Conservation (phyloP, 2,797 vertebrate species). For the Apogon hyalosoma region DNA sequence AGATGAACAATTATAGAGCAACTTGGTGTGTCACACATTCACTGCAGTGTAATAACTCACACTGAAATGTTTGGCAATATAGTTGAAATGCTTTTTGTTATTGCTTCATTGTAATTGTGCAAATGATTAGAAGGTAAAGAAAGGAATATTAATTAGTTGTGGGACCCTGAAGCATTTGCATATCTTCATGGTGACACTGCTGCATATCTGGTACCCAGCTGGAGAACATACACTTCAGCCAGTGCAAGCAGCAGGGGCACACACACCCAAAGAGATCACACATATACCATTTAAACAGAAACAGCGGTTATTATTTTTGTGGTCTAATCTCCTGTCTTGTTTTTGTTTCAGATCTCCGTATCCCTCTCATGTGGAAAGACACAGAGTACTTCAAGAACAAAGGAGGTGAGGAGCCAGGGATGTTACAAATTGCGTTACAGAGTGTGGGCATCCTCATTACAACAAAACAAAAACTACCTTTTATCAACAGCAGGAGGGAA, state of each 20-base stretch:
- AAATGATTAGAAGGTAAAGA: constrained; percentile 21
- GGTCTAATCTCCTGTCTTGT: constrained; percentile 53
- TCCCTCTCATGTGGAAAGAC: constrained; percentile 98
- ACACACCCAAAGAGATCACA: constrained; percentile 8
- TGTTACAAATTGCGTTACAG: constrained; percentile 13
- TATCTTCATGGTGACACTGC: constrained; percentile 4
- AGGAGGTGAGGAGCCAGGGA: constrained; percentile 86
- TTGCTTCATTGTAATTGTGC: constrained; percentile 20
- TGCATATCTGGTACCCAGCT: constrained; percentile 43
- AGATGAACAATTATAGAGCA: constrained; percentile 29
- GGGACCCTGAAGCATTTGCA: constrained; percentile 6
- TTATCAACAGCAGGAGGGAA: constrained; percentile 3
- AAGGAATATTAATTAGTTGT: constrained; percentile 23
- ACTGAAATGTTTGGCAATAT: constrained; percentile 5
- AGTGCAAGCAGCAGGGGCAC: constrained; percentile 11
- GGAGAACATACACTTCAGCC: constrained; percentile 31
- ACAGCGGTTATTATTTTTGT: constrained; percentile 54
- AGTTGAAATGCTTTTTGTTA: background rate
- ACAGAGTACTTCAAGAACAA: constrained; percentile 98
- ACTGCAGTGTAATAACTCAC: constrained; percentile 32
- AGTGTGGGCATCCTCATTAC: constrained; percentile 11
- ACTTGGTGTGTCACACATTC: constrained; percentile 4
- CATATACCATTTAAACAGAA: constrained; percentile 22
- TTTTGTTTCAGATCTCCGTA: constrained; percentile 89
- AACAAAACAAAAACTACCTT: constrained; percentile 15